Conservation (phyloP, 1,140 invertebrate species). For the Ruditapes philippinarum region DNA sequence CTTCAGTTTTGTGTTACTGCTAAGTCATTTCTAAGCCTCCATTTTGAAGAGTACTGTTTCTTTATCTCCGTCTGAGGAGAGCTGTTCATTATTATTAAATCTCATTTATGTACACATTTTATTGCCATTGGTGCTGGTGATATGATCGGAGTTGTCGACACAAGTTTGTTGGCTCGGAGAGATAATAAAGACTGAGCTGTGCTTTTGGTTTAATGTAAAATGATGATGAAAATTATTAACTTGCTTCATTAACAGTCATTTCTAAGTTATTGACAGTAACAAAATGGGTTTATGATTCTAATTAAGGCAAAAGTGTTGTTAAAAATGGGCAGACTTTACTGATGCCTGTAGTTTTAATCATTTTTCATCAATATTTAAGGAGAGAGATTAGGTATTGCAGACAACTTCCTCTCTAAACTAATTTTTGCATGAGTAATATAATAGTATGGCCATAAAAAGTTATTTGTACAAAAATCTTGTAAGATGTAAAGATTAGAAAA, state of each 20-base stretch:
- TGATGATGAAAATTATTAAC: slow-evolving; percentile 32
- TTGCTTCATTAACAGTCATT: slow-evolving; percentile 26
- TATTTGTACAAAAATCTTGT: no score
- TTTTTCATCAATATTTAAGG: neutral
- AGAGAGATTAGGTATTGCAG: neutral
- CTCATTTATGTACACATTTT: slow-evolving; percentile 58
- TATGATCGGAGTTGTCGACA: slow-evolving; percentile 14
- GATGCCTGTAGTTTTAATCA: neutral
- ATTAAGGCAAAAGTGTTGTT: neutral
- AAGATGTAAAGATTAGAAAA: no score
- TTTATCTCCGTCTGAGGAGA: slow-evolving; percentile 56
- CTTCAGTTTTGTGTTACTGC: slow-evolving; percentile 2
- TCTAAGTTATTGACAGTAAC: slow-evolving; percentile 9
- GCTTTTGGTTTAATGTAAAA: neutral
- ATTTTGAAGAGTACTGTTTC: slow-evolving; percentile 43
- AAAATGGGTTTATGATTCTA: slow-evolving; percentile 24
- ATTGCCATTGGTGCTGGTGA: slow-evolving; percentile 30
- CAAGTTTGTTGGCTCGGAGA: neutral
- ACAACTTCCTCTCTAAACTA: no score
- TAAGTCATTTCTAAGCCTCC: slow-evolving; percentile 47
- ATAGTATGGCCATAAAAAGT: no score
- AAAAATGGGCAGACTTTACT: neutral
- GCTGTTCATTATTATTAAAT: slow-evolving; percentile 62
- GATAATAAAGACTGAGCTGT: neutral
- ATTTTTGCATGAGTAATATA: no score